These are phyloP conservation scores for Pagrus major DNA, from an alignment of 2,113 vertebrate species.

Conservation along the genomic window DNA sequence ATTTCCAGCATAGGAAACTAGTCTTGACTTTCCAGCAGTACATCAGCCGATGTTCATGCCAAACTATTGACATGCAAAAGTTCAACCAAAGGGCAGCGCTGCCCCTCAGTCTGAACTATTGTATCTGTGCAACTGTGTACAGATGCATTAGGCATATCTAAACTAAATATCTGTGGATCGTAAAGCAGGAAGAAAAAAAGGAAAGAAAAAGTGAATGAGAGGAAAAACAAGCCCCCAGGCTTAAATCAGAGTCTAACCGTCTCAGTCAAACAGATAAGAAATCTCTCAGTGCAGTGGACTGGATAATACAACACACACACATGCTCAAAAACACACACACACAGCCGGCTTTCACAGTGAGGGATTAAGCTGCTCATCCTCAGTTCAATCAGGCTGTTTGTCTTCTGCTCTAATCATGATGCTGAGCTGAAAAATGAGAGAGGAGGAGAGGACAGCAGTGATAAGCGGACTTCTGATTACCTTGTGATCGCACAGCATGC, in stretches of 20 bases:
- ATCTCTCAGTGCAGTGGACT: slow-evolving; percentile 26
- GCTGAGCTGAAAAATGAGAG: slow-evolving; percentile 45
- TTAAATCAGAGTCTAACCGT: slow-evolving; percentile 7
- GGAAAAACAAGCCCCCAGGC: background rate
- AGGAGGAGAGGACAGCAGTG: slow-evolving; percentile 26
- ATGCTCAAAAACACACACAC: background rate
- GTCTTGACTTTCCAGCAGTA: background rate
- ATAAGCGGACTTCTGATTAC: slow-evolving; percentile 46
- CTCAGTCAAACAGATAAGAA: slow-evolving; percentile 45
- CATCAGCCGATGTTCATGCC: slow-evolving; percentile 12
- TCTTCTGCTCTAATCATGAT: slow-evolving; percentile 52
- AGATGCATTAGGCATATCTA: background rate
- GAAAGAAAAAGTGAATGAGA: background rate
- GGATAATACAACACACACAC: slow-evolving; percentile 31
- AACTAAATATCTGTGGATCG: background rate
- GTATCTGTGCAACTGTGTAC: background rate
- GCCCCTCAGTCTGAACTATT: background rate
- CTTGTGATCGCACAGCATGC: slow-evolving; percentile 11
- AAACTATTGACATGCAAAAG: slow-evolving; percentile 25
- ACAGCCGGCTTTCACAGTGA: slow-evolving; percentile 11
- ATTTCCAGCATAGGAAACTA: slow-evolving; percentile 14
- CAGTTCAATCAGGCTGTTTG: slow-evolving; percentile 62
- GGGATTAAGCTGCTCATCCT: slow-evolving; percentile 47
- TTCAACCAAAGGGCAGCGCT: slow-evolving; percentile 20
- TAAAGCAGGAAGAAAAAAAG: slow-evolving; percentile 4